Evolutionary conservation across 2,113 vertebrate genomes (phyloP).

Genomic region (Grus americana): DNA sequence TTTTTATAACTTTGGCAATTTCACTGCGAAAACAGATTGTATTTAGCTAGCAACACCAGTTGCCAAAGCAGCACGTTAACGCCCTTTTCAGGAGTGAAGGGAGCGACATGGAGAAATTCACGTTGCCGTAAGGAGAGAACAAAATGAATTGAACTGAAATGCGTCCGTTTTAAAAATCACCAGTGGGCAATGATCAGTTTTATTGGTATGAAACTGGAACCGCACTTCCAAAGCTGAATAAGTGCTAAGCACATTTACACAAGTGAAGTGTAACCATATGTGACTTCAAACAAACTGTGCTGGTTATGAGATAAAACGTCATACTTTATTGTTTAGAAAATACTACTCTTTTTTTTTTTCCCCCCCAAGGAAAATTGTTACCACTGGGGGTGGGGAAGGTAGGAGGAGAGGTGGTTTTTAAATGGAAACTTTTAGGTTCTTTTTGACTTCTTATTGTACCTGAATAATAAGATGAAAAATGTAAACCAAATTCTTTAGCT

Average conservation of each 20-base stretch:
- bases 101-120: neutral
- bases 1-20: constrained; percentile 13
- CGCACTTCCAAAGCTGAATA: neutral
- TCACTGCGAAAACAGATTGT: constrained; percentile 11
- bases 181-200: neutral
- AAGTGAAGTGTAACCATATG: constrained; percentile 2
- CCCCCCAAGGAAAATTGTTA: neutral
- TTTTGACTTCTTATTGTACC: neutral
- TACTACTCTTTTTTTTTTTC: neutral
- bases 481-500: neutral
- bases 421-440: neutral
- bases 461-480: neutral
- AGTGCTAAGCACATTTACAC: neutral
- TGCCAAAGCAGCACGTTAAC: constrained; percentile 15
- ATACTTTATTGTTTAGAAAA: constrained; percentile 13
- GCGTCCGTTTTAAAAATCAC: neutral
- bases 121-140: neutral
- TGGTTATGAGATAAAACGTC: neutral
- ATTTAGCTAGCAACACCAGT: constrained; percentile 6
- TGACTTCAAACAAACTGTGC: constrained; percentile 35
- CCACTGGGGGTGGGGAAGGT: neutral
- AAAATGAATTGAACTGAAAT: neutral
- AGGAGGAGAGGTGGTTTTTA: neutral
- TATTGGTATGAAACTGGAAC: constrained; percentile 32
- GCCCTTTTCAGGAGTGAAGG: neutral